Percentiles rank a stretch among this genome's conserved stretches.
Conservation (phyloP, 2,797 vertebrate species). For the Pristis pectinata region DNA sequence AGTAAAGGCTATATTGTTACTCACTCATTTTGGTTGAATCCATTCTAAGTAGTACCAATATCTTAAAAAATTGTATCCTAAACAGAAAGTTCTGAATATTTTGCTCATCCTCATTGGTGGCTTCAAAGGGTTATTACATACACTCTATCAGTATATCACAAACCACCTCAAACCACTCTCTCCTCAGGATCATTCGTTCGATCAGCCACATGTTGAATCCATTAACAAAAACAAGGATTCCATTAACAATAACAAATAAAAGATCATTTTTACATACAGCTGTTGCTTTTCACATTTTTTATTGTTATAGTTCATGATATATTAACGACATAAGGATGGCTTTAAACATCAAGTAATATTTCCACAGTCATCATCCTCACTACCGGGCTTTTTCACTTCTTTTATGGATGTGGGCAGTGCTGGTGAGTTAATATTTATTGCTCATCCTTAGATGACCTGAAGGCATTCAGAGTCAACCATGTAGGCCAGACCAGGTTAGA, state of each 20-base stretch:
- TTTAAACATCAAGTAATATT: conserved; percentile 17
- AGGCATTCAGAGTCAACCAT: neutral
- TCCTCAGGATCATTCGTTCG: conserved; percentile 21
- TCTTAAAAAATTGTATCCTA: neutral
- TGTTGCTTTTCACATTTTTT: conserved; percentile 33
- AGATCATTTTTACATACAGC: conserved; percentile 23
- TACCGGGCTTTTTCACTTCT: neutral
- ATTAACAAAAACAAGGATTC: neutral
- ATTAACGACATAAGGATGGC: neutral
- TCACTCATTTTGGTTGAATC: neutral
- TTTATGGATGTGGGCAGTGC: neutral
- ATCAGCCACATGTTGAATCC: conserved; percentile 25
- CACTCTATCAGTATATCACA: neutral
- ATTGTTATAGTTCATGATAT: neutral
- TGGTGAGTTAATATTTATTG: neutral
- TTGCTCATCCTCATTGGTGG: neutral
- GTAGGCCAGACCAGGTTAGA: neutral
- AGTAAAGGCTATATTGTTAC: neutral
- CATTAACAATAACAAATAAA: conserved; percentile 16
- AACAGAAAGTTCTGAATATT: neutral
- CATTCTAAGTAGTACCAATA: neutral
- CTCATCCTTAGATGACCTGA: neutral
- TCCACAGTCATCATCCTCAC: neutral
- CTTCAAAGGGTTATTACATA: conserved; percentile 25
- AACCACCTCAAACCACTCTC: neutral